Evolutionary conservation across 2,113 vertebrate genomes (phyloP).

Genomic region (Myxocyprinus asiaticus): DNA sequence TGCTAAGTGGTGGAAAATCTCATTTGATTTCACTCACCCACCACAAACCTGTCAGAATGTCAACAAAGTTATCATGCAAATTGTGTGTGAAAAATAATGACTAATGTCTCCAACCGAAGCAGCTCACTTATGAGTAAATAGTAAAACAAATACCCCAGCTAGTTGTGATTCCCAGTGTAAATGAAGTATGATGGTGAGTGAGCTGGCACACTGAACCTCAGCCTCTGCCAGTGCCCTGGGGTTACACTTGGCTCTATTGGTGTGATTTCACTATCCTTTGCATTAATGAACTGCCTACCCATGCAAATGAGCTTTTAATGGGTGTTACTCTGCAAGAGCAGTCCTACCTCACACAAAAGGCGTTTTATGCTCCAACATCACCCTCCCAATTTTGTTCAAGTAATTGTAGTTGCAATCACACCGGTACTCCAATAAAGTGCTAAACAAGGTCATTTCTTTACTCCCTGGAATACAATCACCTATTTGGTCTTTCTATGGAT

Average conservation of each 20-base stretch:
- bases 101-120: conserved; percentile 56
- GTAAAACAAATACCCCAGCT: conserved; percentile 48
- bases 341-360: conserved; percentile 72
- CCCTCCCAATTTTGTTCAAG: conserved; percentile 66
- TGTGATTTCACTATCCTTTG: conserved; percentile 80
- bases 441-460: conserved; percentile 4
- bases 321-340: conserved; percentile 88
- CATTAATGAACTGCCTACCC: conserved; percentile 98
- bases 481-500: conserved; percentile 1
- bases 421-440: conserved; percentile 47
- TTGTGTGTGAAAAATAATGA: conserved; percentile 44
- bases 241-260: conserved; percentile 83
- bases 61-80: conserved; percentile 44
- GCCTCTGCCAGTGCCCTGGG: conserved; percentile 77
- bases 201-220: conserved; percentile 74
- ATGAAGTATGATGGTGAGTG: conserved; percentile 73
- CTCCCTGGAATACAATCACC: conserved; percentile 12
- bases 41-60: conserved; percentile 33
- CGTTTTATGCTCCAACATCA: conserved; percentile 65
- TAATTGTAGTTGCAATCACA: conserved; percentile 81
- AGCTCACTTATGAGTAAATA: conserved; percentile 61
- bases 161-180: conserved; percentile 81
- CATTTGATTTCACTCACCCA: conserved; percentile 29
- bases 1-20: conserved; percentile 33
- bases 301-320: conserved; percentile 98